Evolutionary conservation across 2,797 vertebrate species (phyloP).

Genomic region (Pantherophis alleghaniensis): DNA sequence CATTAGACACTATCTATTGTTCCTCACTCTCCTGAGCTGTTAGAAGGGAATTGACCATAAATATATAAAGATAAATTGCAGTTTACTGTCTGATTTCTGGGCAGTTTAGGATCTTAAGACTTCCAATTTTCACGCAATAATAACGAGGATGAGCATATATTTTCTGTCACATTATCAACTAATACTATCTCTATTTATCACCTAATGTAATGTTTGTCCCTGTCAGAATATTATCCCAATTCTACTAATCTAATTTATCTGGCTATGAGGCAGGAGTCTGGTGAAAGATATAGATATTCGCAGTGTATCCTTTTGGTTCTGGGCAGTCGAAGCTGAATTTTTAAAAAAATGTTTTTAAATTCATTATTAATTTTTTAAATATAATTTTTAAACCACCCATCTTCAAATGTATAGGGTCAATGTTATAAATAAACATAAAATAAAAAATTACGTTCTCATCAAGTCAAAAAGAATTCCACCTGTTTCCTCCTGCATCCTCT

Average conservation of each 20-base stretch:
- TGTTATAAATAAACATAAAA: background rate
- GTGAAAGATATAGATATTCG: background rate
- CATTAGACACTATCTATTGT: background rate
- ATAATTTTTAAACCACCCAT: background rate
- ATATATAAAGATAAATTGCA: constrained; percentile 1
- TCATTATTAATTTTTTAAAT: background rate
- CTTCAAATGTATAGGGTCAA: background rate
- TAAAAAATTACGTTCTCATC: background rate
- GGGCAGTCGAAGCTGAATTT: background rate
- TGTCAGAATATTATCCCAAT: background rate
- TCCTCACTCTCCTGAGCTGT: background rate
- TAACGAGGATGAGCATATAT: background rate
- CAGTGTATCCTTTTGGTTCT: background rate
- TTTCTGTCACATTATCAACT: background rate
- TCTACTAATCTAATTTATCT: background rate
- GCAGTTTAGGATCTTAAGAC: background rate
- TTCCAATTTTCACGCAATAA: background rate
- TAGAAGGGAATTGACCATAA: background rate
- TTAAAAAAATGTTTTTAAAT: background rate
- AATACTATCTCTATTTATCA: background rate
- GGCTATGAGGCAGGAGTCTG: background rate
- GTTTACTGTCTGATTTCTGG: constrained; percentile 3
- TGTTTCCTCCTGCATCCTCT: background rate
- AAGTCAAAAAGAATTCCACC: background rate
- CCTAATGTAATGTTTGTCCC: background rate